Evolutionary conservation across 2,888 invertebrate genomes (phyloP).

Genomic region (Tetragonula carbonaria): DNA sequence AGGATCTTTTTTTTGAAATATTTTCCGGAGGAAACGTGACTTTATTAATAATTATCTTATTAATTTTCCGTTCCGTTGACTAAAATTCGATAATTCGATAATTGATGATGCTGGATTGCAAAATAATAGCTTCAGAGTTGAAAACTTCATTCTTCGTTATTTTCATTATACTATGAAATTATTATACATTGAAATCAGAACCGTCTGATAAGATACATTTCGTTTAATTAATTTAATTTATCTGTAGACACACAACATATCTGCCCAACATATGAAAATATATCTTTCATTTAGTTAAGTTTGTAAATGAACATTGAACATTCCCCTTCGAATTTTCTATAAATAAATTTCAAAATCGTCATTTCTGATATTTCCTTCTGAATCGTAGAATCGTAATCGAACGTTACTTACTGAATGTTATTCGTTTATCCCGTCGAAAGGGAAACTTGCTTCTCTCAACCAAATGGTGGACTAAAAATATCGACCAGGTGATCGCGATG

Average conservation of each 20-base stretch:
- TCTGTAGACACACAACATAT: background rate
- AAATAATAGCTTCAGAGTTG: background rate
- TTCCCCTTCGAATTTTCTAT: too few relatives aligned
- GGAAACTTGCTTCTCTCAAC: background rate
- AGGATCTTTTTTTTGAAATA: background rate
- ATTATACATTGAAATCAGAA: background rate
- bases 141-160: background rate
- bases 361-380: background rate
- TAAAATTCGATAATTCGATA: background rate
- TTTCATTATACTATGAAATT: background rate
- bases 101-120: background rate
- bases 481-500: conserved; percentile 4
- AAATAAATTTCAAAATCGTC: background rate
- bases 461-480: background rate
- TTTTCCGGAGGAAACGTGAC: background rate
- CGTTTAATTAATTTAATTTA: background rate
- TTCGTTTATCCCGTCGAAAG: too few relatives aligned
- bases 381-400: background rate
- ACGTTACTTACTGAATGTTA: too few relatives aligned
- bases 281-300: too few relatives aligned
- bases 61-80: too few relatives aligned
- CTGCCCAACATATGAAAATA: too few relatives aligned
- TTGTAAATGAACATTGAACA: too few relatives aligned
- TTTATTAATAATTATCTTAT: background rate
- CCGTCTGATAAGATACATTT: background rate